phyloP scores from a whole-genome alignment of 1,140 invertebrate genomes.

The Pachypsylla venusta region DNA sequence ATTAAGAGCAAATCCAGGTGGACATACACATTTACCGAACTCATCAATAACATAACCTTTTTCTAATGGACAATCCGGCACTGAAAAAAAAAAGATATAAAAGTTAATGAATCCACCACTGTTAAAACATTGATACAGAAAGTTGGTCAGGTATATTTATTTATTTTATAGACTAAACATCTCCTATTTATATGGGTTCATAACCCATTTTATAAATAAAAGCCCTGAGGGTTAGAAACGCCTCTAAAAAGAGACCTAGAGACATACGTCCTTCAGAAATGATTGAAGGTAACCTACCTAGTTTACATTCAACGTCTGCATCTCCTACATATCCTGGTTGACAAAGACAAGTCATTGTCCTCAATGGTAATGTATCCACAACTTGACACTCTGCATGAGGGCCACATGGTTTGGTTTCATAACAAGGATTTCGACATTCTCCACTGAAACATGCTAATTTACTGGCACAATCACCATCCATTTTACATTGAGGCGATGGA shows the following conservation, averaged over 20 bases:
- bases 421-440: conserved; percentile 67
- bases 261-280: neutral
- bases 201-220: too few species aligned
- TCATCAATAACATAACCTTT: conserved; percentile 53
- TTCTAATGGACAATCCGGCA: conserved; percentile 45
- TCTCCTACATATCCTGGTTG: conserved; percentile 63
- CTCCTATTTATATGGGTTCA: too few species aligned
- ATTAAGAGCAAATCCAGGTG: conserved; percentile 56
- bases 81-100: too few species aligned
- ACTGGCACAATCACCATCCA: conserved; percentile 68
- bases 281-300: conserved; percentile 39
- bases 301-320: conserved; percentile 61
- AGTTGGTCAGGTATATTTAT: too few species aligned
- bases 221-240: too few species aligned
- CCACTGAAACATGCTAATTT: conserved; percentile 67
- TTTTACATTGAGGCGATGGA: conserved; percentile 49
- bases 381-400: conserved; percentile 61
- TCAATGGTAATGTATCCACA: conserved; percentile 64
- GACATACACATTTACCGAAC: conserved; percentile 55
- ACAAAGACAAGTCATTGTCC: conserved; percentile 76
- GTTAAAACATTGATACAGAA: too few species aligned
- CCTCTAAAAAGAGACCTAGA: too few species aligned
- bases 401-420: conserved; percentile 61
- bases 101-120: too few species aligned
- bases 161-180: too few species aligned